phyloP scores from a whole-genome alignment of 1,140 invertebrate genomes.

The Danaus melanippus region DNA sequence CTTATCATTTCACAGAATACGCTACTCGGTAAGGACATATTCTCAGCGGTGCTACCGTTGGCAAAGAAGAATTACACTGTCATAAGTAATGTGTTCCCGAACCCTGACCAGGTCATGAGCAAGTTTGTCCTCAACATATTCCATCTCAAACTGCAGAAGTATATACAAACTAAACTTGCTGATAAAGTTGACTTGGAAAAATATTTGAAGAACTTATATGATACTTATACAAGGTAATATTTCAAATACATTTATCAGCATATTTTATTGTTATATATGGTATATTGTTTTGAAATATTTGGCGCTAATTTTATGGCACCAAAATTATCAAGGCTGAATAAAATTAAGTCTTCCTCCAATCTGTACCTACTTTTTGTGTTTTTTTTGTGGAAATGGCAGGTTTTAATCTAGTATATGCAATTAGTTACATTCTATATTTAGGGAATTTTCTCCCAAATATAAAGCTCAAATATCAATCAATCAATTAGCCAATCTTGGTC shows the following conservation, averaged over 20 bases:
- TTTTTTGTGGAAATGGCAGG: too few species aligned
- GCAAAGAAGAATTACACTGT: conserved; percentile 92
- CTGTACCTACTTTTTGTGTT: too few species aligned
- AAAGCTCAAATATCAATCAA: too few species aligned
- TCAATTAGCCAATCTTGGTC: too few species aligned
- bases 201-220: conserved; percentile 90
- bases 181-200: conserved; percentile 87
- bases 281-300: too few species aligned
- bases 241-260: conserved; percentile 13
- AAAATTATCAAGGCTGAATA: too few species aligned
- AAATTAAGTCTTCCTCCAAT: too few species aligned
- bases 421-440: too few species aligned
- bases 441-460: too few species aligned
- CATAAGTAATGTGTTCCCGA: conserved; percentile 95
- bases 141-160: conserved; percentile 91
- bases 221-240: conserved; percentile 90
- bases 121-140: conserved; percentile 98
- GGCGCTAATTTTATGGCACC: too few species aligned
- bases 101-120: conserved; percentile 97
- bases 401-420: too few species aligned
- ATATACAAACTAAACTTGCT: conserved; percentile 84
- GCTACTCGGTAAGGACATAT: conserved; percentile 86
- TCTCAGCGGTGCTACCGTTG: conserved; percentile 90
- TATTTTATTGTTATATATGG: too few species aligned
- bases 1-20: conserved; percentile 59